Base-by-base conservation (phyloP, 2,113 vertebrate genomes). In the Clarias macrocephalus region DNA sequence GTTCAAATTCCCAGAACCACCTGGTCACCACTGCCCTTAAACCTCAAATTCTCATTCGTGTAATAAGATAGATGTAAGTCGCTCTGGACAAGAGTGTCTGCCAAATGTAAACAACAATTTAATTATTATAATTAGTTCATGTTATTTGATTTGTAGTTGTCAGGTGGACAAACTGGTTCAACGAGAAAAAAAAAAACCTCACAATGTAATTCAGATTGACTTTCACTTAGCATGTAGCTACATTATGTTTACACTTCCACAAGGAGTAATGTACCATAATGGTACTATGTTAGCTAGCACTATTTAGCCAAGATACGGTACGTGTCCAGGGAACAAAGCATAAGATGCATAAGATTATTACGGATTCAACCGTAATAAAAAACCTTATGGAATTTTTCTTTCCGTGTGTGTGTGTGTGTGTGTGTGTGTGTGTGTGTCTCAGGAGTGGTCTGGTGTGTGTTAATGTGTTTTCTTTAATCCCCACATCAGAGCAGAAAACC, bases 341-440 rank as follows among this genome's bases (percentile, higher is more conserved):
- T 52, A 1, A 75, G 21, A 25, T 37, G 33, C 1, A 37, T 37
- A 37, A 37, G 33, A 37, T 37, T 37, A 37, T 37, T 37, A 37
- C 33, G 3, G 48, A 48, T 48, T 48, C 48, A 48, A 6, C 54
- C 52, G 10, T 18, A 21, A 54, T 84, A 25, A 57, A 48, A 48
- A 28, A 48, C 25, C 3, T 1, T 0, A 16, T 5, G 42, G 37
- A 19, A 10, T 11, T 21, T 72, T 37, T 33, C 2, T 16, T 30
- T 76, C 63, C 25, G 62, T 59, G 57, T 80, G 15, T 15, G 80
- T 52, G 85, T 85, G 82, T 85, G 65, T 72, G 66, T 25, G 54
- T 75, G 52, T 62, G 57, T 66, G 63, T 73, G 42, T 42, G 42
- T 48, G 48, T 30, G 56, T 60, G 57, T 75, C 56, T 82, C 85